Evolutionary conservation across 2,797 vertebrate genomes (phyloP), one percentile per base, ranked within the genome.

Genomic region (Myotis planiceps): DNA sequence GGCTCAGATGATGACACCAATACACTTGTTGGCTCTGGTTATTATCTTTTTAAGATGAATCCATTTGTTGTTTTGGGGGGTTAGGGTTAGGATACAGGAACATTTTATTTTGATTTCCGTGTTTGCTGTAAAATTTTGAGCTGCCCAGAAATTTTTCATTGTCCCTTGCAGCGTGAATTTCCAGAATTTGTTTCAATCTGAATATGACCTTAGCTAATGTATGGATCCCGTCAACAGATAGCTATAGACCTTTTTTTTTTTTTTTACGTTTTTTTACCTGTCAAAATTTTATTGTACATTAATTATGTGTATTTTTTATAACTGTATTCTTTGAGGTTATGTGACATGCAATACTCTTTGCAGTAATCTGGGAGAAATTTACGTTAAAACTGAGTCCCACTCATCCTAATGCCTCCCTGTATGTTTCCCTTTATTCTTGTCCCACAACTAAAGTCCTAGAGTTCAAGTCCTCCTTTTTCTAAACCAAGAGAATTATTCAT

Each of bases 401-500:
- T 58, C 4, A 5, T 49, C 39, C 15, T 68, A n/a, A 81, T 37
- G 45, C 51, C 45, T 95, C 60, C 6, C 39, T 4, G 0, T 32
- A 2, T 32, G 10, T 13, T 32, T 51, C 32, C n/a, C 12, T 94
- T 66, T 37, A 37, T 60, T 51, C 75, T 79, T 90, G 42, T 23
- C 27, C 66, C 23, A 32, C 66, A 68, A 13, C 42, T 27, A 16
- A 71, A 90, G 47, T 32, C 15, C 29, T 87, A 37, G 51, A 88
- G 65, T 78, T 69, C 75, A 32, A 94, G 25, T 29, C 39, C 27
- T 74, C 6, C 29, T 90, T n/a, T 74, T 90, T 19, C 10, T 82
- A 89, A 88, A 32, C 75, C 71, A 60, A 88, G 34, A 19, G n/a
- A 14, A 80, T 96, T 92, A 81, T 89, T 88, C 5, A 6, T 74